Evolutionary conservation across 2,888 invertebrate species (phyloP).

Genomic region (Heliconius ismenius): DNA sequence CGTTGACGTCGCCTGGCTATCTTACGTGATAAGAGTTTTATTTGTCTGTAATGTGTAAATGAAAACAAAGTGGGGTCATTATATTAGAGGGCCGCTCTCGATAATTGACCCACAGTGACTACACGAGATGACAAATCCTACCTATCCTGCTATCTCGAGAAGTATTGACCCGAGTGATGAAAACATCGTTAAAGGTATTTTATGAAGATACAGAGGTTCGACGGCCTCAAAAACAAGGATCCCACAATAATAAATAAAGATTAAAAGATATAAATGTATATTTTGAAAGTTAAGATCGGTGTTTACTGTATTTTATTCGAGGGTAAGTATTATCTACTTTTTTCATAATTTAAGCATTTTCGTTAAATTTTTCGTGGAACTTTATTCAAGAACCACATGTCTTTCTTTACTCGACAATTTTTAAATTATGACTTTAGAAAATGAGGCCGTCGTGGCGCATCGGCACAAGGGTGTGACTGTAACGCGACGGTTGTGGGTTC

Average conservation of each 20-base stretch:
- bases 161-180: conserved; percentile 40
- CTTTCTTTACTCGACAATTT: no score
- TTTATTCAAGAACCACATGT: background rate
- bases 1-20: conserved; percentile 59
- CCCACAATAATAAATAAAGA: conserved; percentile 22
- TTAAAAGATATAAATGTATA: conserved; percentile 10
- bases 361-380: background rate
- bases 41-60: conserved; percentile 46
- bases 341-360: background rate
- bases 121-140: conserved; percentile 27
- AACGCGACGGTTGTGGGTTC: no score
- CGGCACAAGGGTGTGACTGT: no score
- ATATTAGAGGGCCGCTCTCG: conserved; percentile 41
- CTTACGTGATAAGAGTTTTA: conserved; percentile 49
- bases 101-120: conserved; percentile 46
- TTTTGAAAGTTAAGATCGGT: background rate
- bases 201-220: conserved; percentile 34
- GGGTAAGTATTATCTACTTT: background rate
- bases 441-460: no score
- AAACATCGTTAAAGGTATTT: conserved; percentile 37
- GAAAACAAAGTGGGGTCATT: conserved; percentile 43
- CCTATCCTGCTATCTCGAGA: conserved; percentile 33
- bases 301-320: conserved; percentile 7
- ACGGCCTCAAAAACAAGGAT: conserved; percentile 28
- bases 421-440: no score